Evolutionary conservation across 2,113 vertebrate species (phyloP), one percentile per base, ranked within the genome.

Genomic region (Lepus americanus): DNA sequence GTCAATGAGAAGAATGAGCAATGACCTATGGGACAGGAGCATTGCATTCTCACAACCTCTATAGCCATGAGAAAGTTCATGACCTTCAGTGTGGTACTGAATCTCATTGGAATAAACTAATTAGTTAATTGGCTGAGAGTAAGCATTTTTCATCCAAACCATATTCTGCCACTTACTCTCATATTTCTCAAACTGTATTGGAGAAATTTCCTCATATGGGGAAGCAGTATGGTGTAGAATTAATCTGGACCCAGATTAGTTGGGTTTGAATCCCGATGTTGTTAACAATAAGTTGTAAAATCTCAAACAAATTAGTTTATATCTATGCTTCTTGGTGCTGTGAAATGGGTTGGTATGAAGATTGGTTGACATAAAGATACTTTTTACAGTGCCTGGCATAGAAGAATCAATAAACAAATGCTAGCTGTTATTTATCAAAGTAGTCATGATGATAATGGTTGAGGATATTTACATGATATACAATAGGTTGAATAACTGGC

Each of bases 381-480:
- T 82, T 96, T 66, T 74, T 39, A 64, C 7, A 59, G 10, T 89
- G 8, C 25, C 27, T 67, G 13, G 19, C 25, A 83, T 1, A 82
- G 14, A 74, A 70, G 61, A 89, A 29, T 69, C 13, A 74, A 27
- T 82, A 29, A 51, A 67, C 6, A 87, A 79, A 90, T 49, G 5
- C 61, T 88, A 80, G 5, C 36, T 78, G 39, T 89, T 95, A 64
- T 80, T 85, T 27, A 61, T 59, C 14, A 85, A 64, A 93, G 22
- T 12, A 27, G 14, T 9, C 3, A 55, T 72, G 19, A 61, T 69
- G 6, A 39, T 88, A 79, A 8, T 72, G 44, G 20, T 59, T 27
- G 29, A 72, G 31, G 9, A 11, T 92, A 69, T 55, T 95, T 80
- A 80, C 64, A 69, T 84, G 5, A 84, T 29, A 80, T 80, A 70